phyloP scores from a whole-genome alignment of 2,797 vertebrate genomes.

The Notoglanidium macrostoma region DNA sequence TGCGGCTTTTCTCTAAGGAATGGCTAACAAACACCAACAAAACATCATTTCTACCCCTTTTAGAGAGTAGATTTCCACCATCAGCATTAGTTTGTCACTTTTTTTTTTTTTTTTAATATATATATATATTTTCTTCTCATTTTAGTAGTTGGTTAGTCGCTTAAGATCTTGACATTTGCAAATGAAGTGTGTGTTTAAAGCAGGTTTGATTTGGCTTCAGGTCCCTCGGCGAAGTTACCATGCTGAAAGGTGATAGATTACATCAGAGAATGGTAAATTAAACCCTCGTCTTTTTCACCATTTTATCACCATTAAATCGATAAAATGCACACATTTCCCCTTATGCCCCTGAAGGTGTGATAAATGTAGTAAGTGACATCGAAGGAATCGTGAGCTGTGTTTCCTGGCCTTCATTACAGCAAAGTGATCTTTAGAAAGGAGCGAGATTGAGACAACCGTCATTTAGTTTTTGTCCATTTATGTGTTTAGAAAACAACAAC shows the following conservation, averaged over 20 bases:
- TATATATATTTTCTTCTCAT: conserved; percentile 18
- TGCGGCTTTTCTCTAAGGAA: conserved; percentile 59
- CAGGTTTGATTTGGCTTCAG: conserved; percentile 63
- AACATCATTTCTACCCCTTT: conserved; percentile 46
- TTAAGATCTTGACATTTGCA: conserved; percentile 53
- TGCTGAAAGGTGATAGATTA: conserved; percentile 63
- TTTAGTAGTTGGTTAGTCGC: conserved; percentile 5
- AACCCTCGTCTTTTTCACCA: conserved; percentile 53
- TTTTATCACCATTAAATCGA: conserved; percentile 42
- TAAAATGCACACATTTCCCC: neutral
- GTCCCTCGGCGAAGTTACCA: conserved; percentile 60
- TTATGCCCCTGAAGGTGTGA: neutral
- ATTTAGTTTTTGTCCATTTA: neutral
- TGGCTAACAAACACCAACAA: conserved; percentile 46
- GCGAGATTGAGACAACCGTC: neutral
- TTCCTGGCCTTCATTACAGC: neutral
- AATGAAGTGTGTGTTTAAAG: conserved; percentile 61
- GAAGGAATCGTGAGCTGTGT: neutral
- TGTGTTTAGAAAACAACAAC: neutral
- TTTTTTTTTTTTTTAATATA: neutral
- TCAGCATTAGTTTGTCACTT: conserved; percentile 34
- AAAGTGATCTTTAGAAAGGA: neutral
- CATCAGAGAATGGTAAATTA: conserved; percentile 63
- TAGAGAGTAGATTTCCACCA: conserved; percentile 44
- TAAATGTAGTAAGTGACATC: neutral